Conservation (phyloP, 2,888 invertebrate species). For the Mechanitis mazaeus region DNA sequence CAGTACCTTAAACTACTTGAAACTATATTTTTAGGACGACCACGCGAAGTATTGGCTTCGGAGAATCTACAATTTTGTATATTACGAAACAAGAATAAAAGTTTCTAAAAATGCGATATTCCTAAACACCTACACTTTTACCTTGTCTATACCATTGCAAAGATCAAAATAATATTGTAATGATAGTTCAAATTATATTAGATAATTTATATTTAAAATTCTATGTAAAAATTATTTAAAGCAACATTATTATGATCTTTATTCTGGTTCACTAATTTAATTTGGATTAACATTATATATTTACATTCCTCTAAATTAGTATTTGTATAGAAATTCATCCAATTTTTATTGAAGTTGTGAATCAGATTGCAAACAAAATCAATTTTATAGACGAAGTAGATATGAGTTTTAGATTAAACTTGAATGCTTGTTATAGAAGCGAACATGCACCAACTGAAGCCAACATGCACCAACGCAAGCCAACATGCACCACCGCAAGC, state of each 20-base stretch:
- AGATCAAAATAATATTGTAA: too few species aligned
- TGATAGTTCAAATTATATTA: too few species aligned
- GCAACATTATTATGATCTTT: not conserved
- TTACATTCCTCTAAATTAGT: too few species aligned
- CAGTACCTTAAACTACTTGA: not conserved
- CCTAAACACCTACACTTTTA: too few species aligned
- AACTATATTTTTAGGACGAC: conserved; percentile 49
- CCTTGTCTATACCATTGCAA: too few species aligned
- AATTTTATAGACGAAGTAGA: not conserved
- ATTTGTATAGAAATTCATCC: too few species aligned
- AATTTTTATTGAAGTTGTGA: conserved; percentile 1
- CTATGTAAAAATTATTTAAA: not conserved
- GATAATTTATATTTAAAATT: too few species aligned
- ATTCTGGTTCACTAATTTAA: not conserved
- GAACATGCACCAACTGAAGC: conserved; percentile 7
- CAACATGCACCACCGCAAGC: conserved; percentile 10
- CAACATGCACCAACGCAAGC: conserved; percentile 11
- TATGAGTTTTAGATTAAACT: not conserved
- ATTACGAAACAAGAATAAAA: not conserved
- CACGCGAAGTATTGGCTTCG: conserved; percentile 52
- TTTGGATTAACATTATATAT: too few species aligned
- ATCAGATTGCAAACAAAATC: conserved; percentile 1
- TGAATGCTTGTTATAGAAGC: not conserved
- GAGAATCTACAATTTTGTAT: conserved; percentile 44
- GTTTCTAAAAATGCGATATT: not conserved